Base-by-base conservation (phyloP, 2,797 vertebrate genomes). In the Danio aesculapii region DNA sequence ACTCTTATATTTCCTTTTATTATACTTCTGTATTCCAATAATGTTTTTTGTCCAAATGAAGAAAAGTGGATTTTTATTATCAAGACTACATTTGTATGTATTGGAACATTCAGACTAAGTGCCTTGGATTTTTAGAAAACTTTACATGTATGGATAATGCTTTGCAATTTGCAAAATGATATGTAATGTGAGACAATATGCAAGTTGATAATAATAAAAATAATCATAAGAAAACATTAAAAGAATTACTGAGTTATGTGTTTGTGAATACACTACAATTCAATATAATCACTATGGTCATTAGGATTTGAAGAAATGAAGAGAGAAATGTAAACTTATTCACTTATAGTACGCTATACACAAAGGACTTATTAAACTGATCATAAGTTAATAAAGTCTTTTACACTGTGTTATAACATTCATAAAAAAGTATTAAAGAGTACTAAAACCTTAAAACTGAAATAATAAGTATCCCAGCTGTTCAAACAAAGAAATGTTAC, bases 1-100 rank as follows among this genome's bases (percentile, higher is more conserved):
- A 61, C 16, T 63, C 12, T 79, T 79, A 61, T 69, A 62, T 52
- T 39, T 59, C 21, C 14, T 49, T 59, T 50, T 52, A 43, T 64
- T 58, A 14, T 13, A 11, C 6, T 64, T 10, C n/a, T 19, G 19
- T 44, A 71, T 44, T 43, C 19, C 30, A 75, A 53, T 64, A 12
- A 57, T 11, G 8, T 66, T 76, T 66, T 46, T 73, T 64, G n/a
- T n/a, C 6, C 0, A 12, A 21, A 44, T 16, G 5, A 21, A 39
- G 49, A 63, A 63, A 41, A 49, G 14, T 63, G 6, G 16, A 16
- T 17, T 52, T 63, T 17, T 39, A 11, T 39, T 19, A 52, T 1
- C 16, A 63, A 52, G 44, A 50, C 1, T 1, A 16, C 30, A 53
- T 53, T 64, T 14, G 12, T 63, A n/a, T 61, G 21, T n/a, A 8